These are phyloP conservation scores for Mylabris phalerata DNA, from an alignment of 1,140 invertebrate species.

Conservation along the genomic window DNA sequence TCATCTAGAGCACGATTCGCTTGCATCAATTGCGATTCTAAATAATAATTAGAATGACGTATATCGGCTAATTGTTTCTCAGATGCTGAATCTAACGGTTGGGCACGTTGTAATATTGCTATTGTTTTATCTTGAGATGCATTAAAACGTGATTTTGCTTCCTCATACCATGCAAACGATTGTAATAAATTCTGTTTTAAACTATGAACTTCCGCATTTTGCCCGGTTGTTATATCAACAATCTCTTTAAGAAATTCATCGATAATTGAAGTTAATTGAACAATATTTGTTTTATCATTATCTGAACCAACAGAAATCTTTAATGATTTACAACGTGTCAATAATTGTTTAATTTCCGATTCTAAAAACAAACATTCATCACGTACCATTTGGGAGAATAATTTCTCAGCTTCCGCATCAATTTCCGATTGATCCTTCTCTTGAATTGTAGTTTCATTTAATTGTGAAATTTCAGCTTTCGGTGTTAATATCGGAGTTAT, in stretches of 20 bases:
- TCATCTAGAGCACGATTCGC: conserved; percentile 51
- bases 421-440: conserved; percentile 21
- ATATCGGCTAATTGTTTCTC: conserved; percentile 50
- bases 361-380: conserved; percentile 58
- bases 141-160: conserved; percentile 48
- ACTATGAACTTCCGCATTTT: conserved; percentile 46
- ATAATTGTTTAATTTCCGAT: conserved; percentile 53
- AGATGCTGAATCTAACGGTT: conserved; percentile 52
- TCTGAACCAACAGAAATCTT: conserved; percentile 49
- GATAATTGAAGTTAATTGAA: conserved; percentile 41
- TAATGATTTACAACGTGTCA: conserved; percentile 43
- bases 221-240: conserved; percentile 45
- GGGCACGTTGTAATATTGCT: conserved; percentile 44
- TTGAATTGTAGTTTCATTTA: background rate
- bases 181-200: conserved; percentile 54
- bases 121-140: conserved; percentile 48
- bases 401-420: conserved; percentile 32
- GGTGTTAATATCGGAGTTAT: background rate
- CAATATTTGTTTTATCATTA: conserved; percentile 46
- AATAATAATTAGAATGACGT: conserved; percentile 51
- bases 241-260: conserved; percentile 47
- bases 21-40: conserved; percentile 54
- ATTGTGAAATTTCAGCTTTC: background rate
- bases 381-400: conserved; percentile 38
- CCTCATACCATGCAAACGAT: conserved; percentile 56